These are phyloP conservation scores for Xestia sexstrigata DNA, from an alignment of 2,888 invertebrate species.

Conservation along the genomic window DNA sequence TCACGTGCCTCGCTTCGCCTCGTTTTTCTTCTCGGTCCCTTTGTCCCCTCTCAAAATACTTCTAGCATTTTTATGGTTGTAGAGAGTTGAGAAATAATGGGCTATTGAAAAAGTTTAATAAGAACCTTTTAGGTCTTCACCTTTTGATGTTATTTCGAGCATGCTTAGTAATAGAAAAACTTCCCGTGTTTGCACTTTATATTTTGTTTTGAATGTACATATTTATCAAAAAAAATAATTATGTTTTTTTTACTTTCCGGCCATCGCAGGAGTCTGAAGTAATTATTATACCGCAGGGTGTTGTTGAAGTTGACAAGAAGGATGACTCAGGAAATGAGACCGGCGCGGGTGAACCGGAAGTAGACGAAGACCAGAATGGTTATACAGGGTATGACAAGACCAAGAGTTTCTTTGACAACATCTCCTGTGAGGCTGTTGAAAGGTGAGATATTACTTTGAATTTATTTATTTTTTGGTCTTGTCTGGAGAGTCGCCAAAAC, in stretches of 20 bases:
- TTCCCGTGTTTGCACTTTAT: not conserved
- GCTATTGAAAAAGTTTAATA: constrained; percentile 2
- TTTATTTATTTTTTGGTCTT: not conserved
- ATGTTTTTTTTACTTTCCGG: constrained; percentile 49
- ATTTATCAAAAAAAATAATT: constrained; percentile 25
- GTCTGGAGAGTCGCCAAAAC: not conserved
- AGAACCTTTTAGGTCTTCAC: not conserved
- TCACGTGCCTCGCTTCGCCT: not conserved
- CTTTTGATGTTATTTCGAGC: constrained; percentile 3
- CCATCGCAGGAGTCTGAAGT: constrained; percentile 65
- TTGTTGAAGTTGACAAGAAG: constrained; percentile 93
- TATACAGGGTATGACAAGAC: constrained; percentile 97
- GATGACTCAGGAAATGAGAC: constrained; percentile 98
- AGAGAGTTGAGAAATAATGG: not conserved
- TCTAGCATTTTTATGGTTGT: constrained; percentile 6
- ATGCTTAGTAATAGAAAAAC: not conserved
- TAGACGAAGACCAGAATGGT: constrained; percentile 93
- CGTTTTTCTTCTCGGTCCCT: not conserved
- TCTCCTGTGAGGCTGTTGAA: constrained; percentile 99
- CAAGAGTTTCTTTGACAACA: constrained; percentile 99
- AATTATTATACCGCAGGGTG: constrained; percentile 81
- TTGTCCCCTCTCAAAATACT: not conserved
- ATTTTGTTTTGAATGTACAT: constrained; percentile 33
- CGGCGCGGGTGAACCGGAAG: constrained; percentile 95
- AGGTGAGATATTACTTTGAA: constrained; percentile 87